Evolutionary conservation across 2,888 invertebrate species (phyloP), one percentile per base, ranked within the genome.

Genomic region (Halictus quadricinctus): DNA sequence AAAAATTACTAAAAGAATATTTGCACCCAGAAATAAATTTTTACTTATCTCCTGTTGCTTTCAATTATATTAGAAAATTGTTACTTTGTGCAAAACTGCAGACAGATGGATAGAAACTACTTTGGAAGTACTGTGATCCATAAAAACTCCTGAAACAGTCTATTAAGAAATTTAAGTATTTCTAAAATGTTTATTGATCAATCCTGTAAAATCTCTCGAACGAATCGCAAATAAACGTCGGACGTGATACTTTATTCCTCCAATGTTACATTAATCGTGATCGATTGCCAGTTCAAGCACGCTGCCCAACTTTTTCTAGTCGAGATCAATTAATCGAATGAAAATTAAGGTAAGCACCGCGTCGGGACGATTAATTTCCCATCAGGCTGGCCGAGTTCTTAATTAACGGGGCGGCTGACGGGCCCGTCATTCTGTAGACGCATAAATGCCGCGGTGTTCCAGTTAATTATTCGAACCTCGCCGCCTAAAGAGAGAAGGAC

Each of bases 401-500:
- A 87, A 89, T 88, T 89, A 89, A 85, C 83, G 79, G 58, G 75
- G 29, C 69, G 64, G 48, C 78, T 69, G 80, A 80, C 83, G 74
- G 12, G 41, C 41, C 81, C 79, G 84, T 87, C 85, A 84, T 69
- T 77, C 79, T 60, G 54, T 72, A 77, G 79, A 85, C 54, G 85
- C 77, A 77, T 84, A 84, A 84, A 79, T 78, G 74, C 77, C 73
- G 41, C 69, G 76, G 41, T 81, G 79, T 73, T 73, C 72, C 80
- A 72, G 81, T 80, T 88, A 86, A 86, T 88, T 89, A 89, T 89
- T 89, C 80, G 81, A 69, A 66, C 69, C 76, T 76, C 72, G 29
- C 60, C 60, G 69, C 25, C 36, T 41, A 75, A 70, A 70, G 70
- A 72, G 72, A 74, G 75, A 76, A 60, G 76, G 70, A 80, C 60